Percentiles rank a stretch among this genome's conserved stretches.
Conservation (phyloP, 1,140 invertebrate genomes). For the Formica exsecta region DNA sequence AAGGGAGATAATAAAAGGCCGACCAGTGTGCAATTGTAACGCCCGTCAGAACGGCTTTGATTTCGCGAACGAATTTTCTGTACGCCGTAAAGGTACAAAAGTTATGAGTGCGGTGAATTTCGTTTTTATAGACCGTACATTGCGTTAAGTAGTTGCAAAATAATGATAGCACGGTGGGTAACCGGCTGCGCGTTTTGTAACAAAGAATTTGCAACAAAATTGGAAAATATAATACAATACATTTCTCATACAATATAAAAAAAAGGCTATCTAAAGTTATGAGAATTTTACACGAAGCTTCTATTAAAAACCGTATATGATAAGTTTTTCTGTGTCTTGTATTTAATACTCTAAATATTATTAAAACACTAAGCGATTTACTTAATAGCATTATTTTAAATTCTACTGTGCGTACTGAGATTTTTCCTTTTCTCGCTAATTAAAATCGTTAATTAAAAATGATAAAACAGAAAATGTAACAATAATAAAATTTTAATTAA, state of each 20-base stretch:
- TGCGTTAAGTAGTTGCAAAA: conserved; percentile 31
- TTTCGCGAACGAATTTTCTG: conserved; percentile 39
- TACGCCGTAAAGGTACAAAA: conserved; percentile 31
- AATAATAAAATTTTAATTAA: no score
- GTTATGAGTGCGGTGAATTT: conserved; percentile 39
- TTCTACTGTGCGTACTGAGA: not conserved
- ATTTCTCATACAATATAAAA: not conserved
- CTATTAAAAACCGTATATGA: not conserved
- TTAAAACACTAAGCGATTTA: not conserved
- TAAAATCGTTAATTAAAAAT: not conserved
- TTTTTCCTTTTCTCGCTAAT: not conserved
- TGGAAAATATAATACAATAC: conserved; percentile 1
- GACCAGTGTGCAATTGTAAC: conserved; percentile 31
- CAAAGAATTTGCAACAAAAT: conserved; percentile 22
- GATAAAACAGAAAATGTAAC: no score
- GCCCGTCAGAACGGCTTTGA: not conserved
- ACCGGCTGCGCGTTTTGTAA: not conserved
- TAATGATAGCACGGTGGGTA: not conserved
- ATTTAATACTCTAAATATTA: not conserved
- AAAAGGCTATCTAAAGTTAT: not conserved
- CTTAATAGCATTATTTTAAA: not conserved
- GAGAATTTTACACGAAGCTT: not conserved
- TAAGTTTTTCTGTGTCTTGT: not conserved
- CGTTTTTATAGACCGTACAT: conserved; percentile 26
- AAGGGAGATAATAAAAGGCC: conserved; percentile 53